Base-by-base conservation (phyloP, 2,113 vertebrate genomes). In the Paramisgurnus dabryanus region DNA sequence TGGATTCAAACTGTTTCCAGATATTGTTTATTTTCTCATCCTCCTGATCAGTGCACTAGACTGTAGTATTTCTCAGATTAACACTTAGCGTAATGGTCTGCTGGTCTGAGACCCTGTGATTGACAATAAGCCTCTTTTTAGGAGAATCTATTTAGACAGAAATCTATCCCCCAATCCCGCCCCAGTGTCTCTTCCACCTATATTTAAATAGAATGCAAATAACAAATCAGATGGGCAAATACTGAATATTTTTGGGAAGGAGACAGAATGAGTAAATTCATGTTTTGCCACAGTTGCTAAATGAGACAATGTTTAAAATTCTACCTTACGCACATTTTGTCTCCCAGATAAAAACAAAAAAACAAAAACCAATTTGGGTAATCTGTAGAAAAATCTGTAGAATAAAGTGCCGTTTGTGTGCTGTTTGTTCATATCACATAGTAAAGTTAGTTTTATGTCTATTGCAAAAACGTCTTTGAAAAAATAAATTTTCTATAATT, bases 251-350 rank as follows among this genome's bases (percentile, higher is more conserved):
- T 53, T 15, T 40, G 17, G 47, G 45, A 41, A 61, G n/a, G 53
- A 41, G 61, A 64, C 15, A 50, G 7, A 45, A 72, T 83, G 78
- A 78, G 63, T 57, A 78, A 80, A 79, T 18, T 6, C 15, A 79
- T 80, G 75, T 86, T 86, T 89, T 88, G 76, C 73, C 76, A 85
- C 84, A 83, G 84, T 85, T 80, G 78, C 82, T 61, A 40, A 86
- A 67, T 85, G 87, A 84, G 84, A 88, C n/a, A 72, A 60, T 92
- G 80, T 91, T 93, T 90, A 87, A 89, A 90, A 85, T 85, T 86
- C 50, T 40, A 86, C 88, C 84, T 87, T 85, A 87, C 89, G 84
- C 82, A 88, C 87, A 77, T 79, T 41, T 4, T 41, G 47, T 49
- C 17, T 18, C 7, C 22, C 13, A n/a, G n/a, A n/a, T n/a, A n/a